Conservation (phyloP, 2,113 vertebrate species). For the Dryoscopus gambensis region DNA sequence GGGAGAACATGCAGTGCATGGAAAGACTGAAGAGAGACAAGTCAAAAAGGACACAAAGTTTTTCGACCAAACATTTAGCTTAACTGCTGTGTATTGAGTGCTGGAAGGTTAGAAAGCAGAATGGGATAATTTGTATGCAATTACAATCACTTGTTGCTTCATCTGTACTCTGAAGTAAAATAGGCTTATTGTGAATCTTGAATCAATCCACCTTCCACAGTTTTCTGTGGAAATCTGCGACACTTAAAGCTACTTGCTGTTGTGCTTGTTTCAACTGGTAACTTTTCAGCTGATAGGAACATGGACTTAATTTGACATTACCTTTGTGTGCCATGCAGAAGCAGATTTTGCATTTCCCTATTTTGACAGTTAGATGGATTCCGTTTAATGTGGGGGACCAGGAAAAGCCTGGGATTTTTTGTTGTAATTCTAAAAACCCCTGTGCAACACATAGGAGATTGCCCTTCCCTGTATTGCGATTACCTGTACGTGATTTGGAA, state of each 20-base stretch:
- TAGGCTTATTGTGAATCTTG: background rate
- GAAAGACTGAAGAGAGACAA: background rate
- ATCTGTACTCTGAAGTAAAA: background rate
- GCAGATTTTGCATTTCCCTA: background rate
- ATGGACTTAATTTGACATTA: background rate
- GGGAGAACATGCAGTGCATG: background rate
- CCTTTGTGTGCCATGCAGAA: background rate
- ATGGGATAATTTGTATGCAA: background rate
- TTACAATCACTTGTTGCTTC: background rate
- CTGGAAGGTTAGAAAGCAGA: background rate
- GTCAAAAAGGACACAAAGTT: background rate
- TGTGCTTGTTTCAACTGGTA: background rate
- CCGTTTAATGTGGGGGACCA: background rate
- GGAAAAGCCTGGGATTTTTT: background rate
- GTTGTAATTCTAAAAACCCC: accelerated
- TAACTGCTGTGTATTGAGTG: background rate
- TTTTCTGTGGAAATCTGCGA: background rate
- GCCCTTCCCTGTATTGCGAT: background rate
- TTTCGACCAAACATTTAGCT: background rate
- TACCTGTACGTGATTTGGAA: background rate
- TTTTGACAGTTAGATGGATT: background rate
- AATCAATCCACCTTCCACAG: background rate
- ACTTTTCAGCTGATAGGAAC: background rate
- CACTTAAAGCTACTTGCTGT: background rate
- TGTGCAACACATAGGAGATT: accelerated